Conservation (phyloP, 2,797 vertebrate genomes). For the Botia kubotai region DNA sequence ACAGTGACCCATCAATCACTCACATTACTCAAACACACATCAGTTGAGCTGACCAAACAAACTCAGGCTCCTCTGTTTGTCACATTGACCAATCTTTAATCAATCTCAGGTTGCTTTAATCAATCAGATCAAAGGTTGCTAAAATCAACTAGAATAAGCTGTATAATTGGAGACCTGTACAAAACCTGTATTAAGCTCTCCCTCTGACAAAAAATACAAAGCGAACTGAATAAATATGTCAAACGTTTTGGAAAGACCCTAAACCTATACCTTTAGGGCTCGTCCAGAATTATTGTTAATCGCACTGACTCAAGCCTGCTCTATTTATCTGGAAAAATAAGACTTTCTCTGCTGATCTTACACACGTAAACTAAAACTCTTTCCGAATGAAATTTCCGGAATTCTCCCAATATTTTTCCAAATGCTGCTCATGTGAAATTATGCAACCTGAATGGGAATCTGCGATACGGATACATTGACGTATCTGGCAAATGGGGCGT, state of each 20-base stretch:
- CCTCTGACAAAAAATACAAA: neutral
- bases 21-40: neutral
- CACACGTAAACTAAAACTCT: too few species aligned
- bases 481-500: too few species aligned
- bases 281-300: neutral
- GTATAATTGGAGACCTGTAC: neutral
- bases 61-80: neutral
- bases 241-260: neutral
- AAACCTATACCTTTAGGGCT: neutral
- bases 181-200: too few species aligned
- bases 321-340: too few species aligned
- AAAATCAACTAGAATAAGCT: neutral
- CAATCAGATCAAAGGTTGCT: neutral
- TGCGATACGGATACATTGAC: too few species aligned
- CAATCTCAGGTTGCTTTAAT: neutral
- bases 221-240: neutral
- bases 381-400: too few species aligned
- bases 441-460: too few species aligned
- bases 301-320: neutral
- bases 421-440: too few species aligned
- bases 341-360: too few species aligned
- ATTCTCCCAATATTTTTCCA: too few species aligned
- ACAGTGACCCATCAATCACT: neutral
- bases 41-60: neutral
- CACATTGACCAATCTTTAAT: slow-evolving; percentile 7